Percentiles rank a stretch among this genome's conserved stretches.
These are phyloP conservation scores for Ptiloglossa arizonensis DNA, from an alignment of 1,140 invertebrate genomes.

Conservation along the genomic window DNA sequence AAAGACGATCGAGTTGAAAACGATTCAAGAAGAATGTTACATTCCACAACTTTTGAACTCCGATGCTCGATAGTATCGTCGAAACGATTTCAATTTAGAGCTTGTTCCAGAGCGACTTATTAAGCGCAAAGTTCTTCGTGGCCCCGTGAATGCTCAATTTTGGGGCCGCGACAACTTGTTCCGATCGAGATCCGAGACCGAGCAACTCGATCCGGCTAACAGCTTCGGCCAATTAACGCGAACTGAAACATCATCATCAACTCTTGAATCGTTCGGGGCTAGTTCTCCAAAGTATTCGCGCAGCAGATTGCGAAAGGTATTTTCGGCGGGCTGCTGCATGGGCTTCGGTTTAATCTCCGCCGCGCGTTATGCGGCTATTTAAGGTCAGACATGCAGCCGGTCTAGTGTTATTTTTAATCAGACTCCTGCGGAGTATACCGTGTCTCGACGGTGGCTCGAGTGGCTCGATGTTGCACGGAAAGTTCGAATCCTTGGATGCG, in stretches of 20 bases:
- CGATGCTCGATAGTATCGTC: no score
- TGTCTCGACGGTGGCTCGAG: not conserved
- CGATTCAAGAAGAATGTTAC: no score
- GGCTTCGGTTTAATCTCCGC: slow-evolving; percentile 34
- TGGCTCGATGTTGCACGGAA: not conserved
- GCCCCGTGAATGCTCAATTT: not conserved
- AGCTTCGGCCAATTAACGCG: slow-evolving; percentile 4
- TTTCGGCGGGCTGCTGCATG: slow-evolving; percentile 14
- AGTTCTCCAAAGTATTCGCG: slow-evolving; percentile 12
- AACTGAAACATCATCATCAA: not conserved
- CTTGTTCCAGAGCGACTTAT: no score
- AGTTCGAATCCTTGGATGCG: slow-evolving; percentile 16
- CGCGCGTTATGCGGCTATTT: slow-evolving; percentile 36
- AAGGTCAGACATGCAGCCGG: not conserved
- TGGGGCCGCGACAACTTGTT: not conserved
- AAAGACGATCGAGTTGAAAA: no score
- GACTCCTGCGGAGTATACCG: slow-evolving; percentile 10
- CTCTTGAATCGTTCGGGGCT: slow-evolving; percentile 1
- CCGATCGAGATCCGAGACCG: not conserved
- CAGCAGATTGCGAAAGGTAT: slow-evolving; percentile 26
- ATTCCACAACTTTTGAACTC: no score
- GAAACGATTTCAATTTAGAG: no score
- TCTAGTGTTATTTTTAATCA: slow-evolving; percentile 43
- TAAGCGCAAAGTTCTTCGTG: not conserved
- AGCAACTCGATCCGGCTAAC: not conserved